These are phyloP conservation scores for Xylocampa areola DNA, from an alignment of 2,888 invertebrate genomes.

Conservation along the genomic window DNA sequence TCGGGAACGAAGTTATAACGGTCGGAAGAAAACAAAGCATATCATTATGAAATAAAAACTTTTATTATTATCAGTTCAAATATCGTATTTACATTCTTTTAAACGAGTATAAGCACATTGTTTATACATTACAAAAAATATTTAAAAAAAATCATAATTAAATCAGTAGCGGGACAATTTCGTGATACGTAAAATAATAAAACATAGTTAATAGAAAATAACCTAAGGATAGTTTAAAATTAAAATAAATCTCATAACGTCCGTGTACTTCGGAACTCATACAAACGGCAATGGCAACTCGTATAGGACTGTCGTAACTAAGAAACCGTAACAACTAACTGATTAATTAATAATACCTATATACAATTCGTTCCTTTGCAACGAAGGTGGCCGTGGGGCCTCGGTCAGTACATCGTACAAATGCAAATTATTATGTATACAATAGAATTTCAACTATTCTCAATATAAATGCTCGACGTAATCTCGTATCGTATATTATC, in stretches of 20 bases:
- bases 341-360: constrained; percentile 59
- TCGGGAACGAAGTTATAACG: background rate
- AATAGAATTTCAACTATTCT: constrained; percentile 72
- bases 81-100: constrained; percentile 90
- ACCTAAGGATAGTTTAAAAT: constrained; percentile 71
- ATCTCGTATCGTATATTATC: constrained; percentile 68
- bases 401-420: constrained; percentile 62
- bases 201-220: constrained; percentile 73
- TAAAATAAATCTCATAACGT: constrained; percentile 77
- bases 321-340: constrained; percentile 67
- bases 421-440: constrained; percentile 75
- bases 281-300: constrained; percentile 78
- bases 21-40: constrained; percentile 64
- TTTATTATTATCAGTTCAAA: constrained; percentile 91
- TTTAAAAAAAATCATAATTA: constrained; percentile 70
- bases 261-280: constrained; percentile 66
- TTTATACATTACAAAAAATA: constrained; percentile 82
- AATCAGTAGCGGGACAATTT: constrained; percentile 75
- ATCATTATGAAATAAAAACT: constrained; percentile 88
- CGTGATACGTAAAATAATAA: constrained; percentile 76
- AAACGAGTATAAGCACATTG: constrained; percentile 89
- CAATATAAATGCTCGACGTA: constrained; percentile 79
- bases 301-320: constrained; percentile 74
- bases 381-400: constrained; percentile 47
- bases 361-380: constrained; percentile 56